These are phyloP conservation scores for Plutella xylostella DNA, from an alignment of 2,888 invertebrate species.

Conservation along the genomic window DNA sequence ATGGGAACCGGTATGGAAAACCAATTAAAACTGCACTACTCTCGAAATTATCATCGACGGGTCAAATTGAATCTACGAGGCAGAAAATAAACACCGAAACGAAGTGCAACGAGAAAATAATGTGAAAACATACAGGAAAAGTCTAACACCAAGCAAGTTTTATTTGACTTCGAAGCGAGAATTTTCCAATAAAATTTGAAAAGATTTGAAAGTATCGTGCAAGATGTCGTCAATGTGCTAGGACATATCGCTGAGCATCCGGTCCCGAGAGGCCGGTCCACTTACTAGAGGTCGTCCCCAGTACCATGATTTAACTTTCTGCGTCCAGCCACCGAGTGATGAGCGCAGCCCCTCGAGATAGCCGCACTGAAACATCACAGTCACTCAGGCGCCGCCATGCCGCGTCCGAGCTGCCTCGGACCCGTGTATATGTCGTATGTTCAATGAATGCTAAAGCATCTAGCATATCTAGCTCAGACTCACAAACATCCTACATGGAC, in stretches of 20 bases:
- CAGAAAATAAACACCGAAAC: slow-evolving; percentile 52
- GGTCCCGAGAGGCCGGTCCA: slow-evolving; percentile 65
- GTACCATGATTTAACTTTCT: slow-evolving; percentile 97
- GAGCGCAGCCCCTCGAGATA: slow-evolving; percentile 94
- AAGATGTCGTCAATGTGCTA: slow-evolving; percentile 63
- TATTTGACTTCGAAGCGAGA: slow-evolving; percentile 55
- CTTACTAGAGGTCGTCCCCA: slow-evolving; percentile 98
- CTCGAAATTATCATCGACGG: slow-evolving; percentile 30
- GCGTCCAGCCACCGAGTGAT: slow-evolving; percentile 95
- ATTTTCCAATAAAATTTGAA: slow-evolving; percentile 44
- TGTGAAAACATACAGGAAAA: slow-evolving; percentile 50
- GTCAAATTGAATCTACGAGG: slow-evolving; percentile 33
- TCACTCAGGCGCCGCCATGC: slow-evolving; percentile 52
- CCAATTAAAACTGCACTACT: slow-evolving; percentile 26
- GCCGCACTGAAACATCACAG: slow-evolving; percentile 84
- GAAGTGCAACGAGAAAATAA: slow-evolving; percentile 57
- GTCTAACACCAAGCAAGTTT: slow-evolving; percentile 60
- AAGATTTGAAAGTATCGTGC: slow-evolving; percentile 47
- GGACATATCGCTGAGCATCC: slow-evolving; percentile 55
- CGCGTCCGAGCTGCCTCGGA: slow-evolving; percentile 15
- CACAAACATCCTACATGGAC: background rate
- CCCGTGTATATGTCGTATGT: slow-evolving; percentile 1
- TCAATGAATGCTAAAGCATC: slow-evolving; percentile 6
- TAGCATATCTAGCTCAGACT: slow-evolving; percentile 3
- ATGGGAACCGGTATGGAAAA: slow-evolving; percentile 42